Percentiles rank a stretch among this genome's conserved stretches.
Evolutionary conservation across 2,113 vertebrate species (phyloP).

Genomic region (Gymnobelideus leadbeateri): DNA sequence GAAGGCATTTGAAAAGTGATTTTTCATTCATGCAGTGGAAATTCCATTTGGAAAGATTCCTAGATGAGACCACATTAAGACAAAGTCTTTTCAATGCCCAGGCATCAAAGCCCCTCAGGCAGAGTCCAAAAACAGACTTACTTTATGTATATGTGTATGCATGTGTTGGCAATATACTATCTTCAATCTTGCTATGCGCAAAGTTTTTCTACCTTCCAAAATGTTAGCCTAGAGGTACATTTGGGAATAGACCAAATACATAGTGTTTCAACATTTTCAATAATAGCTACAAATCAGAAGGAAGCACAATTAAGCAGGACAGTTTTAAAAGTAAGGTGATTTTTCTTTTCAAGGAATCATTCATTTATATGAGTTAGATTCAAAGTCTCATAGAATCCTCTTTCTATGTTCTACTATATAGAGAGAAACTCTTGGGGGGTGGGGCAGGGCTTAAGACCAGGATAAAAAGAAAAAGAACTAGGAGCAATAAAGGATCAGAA

Average conservation of each 20-base stretch:
- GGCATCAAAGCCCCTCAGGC: not conserved
- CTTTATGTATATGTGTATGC: not conserved
- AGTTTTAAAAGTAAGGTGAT: not conserved
- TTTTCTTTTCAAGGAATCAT: not conserved
- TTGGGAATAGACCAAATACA: not conserved
- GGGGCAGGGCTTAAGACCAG: not conserved
- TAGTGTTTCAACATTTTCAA: not conserved
- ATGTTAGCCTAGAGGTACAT: not conserved
- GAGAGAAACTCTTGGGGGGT: too few relatives aligned
- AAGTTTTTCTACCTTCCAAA: not conserved
- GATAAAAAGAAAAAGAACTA: not conserved
- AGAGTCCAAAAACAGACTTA: not conserved
- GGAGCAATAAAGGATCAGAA: not conserved
- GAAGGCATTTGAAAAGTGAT: not conserved
- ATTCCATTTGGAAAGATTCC: not conserved
- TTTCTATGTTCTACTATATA: not conserved
- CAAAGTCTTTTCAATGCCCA: not conserved
- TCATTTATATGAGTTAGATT: not conserved
- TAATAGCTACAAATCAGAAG: not conserved
- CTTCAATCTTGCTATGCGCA: not conserved
- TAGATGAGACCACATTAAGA: not conserved
- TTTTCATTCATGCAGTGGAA: not conserved
- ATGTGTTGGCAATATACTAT: not conserved
- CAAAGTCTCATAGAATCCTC: not conserved
- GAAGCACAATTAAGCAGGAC: not conserved